Conservation (phyloP, 2,888 invertebrate species). For the Beris chalybata region DNA sequence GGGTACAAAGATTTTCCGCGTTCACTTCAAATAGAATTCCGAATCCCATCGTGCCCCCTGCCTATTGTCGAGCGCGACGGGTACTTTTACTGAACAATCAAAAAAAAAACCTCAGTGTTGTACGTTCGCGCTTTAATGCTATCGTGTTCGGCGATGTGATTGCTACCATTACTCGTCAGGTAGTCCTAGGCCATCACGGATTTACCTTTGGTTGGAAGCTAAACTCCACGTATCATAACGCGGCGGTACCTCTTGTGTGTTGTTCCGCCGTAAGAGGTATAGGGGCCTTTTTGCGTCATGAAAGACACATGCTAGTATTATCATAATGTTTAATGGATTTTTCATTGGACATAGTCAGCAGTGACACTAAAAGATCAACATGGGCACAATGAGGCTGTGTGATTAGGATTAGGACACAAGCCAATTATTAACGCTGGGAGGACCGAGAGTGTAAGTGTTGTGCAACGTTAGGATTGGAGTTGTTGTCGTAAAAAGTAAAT, state of each 20-base stretch:
- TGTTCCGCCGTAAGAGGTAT: slow-evolving; percentile 9
- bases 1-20: neutral
- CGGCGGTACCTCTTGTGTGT: slow-evolving; percentile 23
- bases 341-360: slow-evolving; percentile 26
- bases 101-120: slow-evolving; percentile 16
- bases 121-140: slow-evolving; percentile 30
- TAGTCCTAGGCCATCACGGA: slow-evolving; percentile 28
- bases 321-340: slow-evolving; percentile 36
- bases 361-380: slow-evolving; percentile 11
- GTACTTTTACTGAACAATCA: slow-evolving; percentile 27
- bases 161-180: slow-evolving; percentile 31
- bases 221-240: neutral
- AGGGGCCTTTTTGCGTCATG: slow-evolving; percentile 11
- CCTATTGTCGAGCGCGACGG: slow-evolving; percentile 25
- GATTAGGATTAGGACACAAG: too few species aligned
- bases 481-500: too few species aligned
- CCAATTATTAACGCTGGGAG: too few species aligned
- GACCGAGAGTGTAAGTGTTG: too few species aligned
- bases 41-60: slow-evolving; percentile 18
- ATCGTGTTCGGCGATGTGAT: slow-evolving; percentile 14
- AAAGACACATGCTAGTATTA: slow-evolving; percentile 30
- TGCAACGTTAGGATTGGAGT: too few species aligned
- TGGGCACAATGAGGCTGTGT: too few species aligned
- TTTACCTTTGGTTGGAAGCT: slow-evolving; percentile 24
- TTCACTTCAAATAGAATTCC: slow-evolving; percentile 20